phyloP scores from a whole-genome alignment of 2,797 vertebrate genomes.

The Brachyalestes nurse region DNA sequence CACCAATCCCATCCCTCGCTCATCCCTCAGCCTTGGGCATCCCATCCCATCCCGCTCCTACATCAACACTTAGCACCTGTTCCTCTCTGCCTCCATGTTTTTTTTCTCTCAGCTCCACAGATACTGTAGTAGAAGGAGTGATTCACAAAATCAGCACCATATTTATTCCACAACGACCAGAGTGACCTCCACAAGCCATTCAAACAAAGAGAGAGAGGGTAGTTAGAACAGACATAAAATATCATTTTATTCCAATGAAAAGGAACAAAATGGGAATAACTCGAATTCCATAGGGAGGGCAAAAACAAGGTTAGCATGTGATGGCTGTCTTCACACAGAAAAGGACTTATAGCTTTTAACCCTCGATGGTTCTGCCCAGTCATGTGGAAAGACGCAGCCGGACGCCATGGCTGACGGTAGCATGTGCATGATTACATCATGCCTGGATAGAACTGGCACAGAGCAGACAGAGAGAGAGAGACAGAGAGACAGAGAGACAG shows the following conservation, averaged over 20 bases:
- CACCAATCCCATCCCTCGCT: conserved; percentile 43
- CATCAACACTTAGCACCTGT: conserved; percentile 31
- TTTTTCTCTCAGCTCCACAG: conserved; percentile 5
- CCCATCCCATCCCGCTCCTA: conserved; percentile 6
- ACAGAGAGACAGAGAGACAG: conserved; percentile 8
- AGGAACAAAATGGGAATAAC: not conserved
- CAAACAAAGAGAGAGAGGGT: too few species aligned
- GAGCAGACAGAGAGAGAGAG: not conserved
- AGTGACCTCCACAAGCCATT: too few species aligned
- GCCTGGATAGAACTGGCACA: conserved; percentile 3
- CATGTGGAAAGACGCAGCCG: conserved; percentile 39
- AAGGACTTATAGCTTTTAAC: conserved; percentile 17
- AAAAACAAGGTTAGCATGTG: not conserved
- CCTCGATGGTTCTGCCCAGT: conserved; percentile 55
- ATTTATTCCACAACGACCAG: not conserved
- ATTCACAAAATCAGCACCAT: conserved; percentile 32
- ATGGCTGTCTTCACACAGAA: not conserved
- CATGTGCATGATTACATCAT: conserved; percentile 72
- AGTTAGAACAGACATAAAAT: too few species aligned
- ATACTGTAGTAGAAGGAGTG: not conserved
- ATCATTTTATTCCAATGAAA: not conserved
- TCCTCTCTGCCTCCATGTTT: conserved; percentile 21
- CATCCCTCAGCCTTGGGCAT: conserved; percentile 21
- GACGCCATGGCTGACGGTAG: conserved; percentile 10
- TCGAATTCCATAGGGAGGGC: not conserved